Evolutionary conservation across 2,888 invertebrate species (phyloP), one percentile per base, ranked within the genome.

Genomic region (Stenurella melanura): DNA sequence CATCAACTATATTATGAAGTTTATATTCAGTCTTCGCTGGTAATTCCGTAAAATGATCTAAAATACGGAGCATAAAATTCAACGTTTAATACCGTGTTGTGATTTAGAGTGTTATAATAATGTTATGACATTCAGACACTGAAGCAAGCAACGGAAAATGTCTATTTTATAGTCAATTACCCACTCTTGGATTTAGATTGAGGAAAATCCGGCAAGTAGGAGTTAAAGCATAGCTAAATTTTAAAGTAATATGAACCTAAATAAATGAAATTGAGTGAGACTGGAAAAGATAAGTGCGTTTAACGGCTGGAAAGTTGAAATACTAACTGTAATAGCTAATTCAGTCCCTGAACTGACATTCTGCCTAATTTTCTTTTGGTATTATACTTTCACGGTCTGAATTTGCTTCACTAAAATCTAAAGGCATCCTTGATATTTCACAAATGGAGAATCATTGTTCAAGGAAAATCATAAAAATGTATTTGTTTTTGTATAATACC

Each of bases 91-190:
- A 7, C 50, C 50, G 12, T 6, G 50, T 12, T 50, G 50, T 50
- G 50, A 50, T 50, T n/a, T 50, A 50, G 50, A 50, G 50, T 50
- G 50, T 50, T 50, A 50, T 50, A 58, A 58, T 38, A 64, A 19
- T 64, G 18, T 56, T 56, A 56, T 21, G 67, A 56, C 56, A 56
- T 67, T 54, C 38, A 56, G 56, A 15, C 38, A 50, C 18, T 18
- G 60, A 42, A 57, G 15, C 38, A 60, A 38, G 60, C 60, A 57
- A 70, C 60, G 42, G 70, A 38, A 38, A 60, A 70, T 42, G 70
- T 58, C 70, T 58, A 70, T 70, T 70, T 70, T 70, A 57, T 58
- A 70, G 60, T 56, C 70, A 70, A 70, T 70, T 70, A 70, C 56
- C 58, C 34, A 10, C 42, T n/a, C 67, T 61, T 56, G 50, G 54